A percentile compares a stretch with the other conserved stretches of the same genome.
phyloP scores from a whole-genome alignment of 2,888 invertebrate species.

The Tetragnatha montana region DNA sequence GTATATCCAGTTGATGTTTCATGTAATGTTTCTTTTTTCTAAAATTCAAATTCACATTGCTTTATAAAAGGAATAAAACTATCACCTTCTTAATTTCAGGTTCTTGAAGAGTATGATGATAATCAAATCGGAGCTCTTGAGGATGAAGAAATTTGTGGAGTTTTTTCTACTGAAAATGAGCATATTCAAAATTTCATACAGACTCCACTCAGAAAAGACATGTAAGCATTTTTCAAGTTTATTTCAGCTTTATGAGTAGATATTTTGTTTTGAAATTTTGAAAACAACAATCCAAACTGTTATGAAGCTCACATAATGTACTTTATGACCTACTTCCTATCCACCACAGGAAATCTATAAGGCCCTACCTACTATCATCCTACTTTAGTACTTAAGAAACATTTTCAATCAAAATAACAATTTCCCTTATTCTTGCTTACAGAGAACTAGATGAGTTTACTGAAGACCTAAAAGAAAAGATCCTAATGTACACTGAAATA shows the following conservation, averaged over 20 bases:
- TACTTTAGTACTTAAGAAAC: too few species aligned
- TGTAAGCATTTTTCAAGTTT: constrained; percentile 12
- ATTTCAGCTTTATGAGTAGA: background rate
- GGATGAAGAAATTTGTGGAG: constrained; percentile 60
- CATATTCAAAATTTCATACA: background rate
- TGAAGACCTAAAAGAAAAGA: constrained; percentile 45
- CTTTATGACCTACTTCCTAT: too few species aligned
- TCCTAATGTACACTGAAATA: constrained; percentile 28
- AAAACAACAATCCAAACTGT: background rate
- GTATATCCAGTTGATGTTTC: too few species aligned
- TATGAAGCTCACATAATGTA: background rate
- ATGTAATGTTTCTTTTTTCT: too few species aligned
- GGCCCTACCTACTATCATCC: too few species aligned
- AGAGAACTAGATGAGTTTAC: constrained; percentile 30
- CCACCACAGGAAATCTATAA: too few species aligned
- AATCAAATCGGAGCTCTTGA: constrained; percentile 54
- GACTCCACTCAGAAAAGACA: background rate
- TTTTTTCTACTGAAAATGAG: constrained; percentile 27
- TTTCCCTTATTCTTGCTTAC: background rate
- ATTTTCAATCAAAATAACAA: background rate
- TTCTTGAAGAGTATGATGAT: constrained; percentile 55
- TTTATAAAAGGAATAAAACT: too few species aligned
- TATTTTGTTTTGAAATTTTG: too few species aligned
- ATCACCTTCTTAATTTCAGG: constrained; percentile 9
- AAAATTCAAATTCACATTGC: too few species aligned